Conservation (phyloP, 2,797 vertebrate species). For the Typhlichthys subterraneus region DNA sequence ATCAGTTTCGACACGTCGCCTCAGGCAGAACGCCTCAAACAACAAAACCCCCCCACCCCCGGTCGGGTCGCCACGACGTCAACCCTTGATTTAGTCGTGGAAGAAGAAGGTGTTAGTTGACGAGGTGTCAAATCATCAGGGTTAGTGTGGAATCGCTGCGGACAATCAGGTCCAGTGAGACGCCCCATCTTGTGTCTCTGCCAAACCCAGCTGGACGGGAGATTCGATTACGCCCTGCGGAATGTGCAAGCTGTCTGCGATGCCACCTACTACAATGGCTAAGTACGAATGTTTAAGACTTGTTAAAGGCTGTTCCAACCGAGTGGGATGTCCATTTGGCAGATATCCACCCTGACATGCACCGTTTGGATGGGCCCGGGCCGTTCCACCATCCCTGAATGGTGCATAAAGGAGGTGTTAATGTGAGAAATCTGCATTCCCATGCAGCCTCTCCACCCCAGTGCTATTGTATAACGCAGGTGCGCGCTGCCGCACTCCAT, state of each 20-base stretch:
- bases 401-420: too few relatives aligned
- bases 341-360: background rate
- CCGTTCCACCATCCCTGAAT: too few relatives aligned
- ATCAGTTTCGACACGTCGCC: background rate
- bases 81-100: slow-evolving; percentile 12
- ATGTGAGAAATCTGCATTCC: too few relatives aligned
- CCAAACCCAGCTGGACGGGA: slow-evolving; percentile 50
- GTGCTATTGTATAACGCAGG: too few relatives aligned
- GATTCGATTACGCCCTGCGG: background rate
- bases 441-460: too few relatives aligned
- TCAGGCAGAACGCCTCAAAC: background rate
- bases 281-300: background rate
- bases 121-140: slow-evolving; percentile 15
- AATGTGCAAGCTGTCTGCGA: background rate
- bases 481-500: too few relatives aligned
- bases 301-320: background rate
- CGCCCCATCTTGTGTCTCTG: slow-evolving; percentile 34
- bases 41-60: slow-evolving; percentile 5
- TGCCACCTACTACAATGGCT: slow-evolving; percentile 1
- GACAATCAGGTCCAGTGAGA: slow-evolving; percentile 5
- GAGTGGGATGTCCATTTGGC: background rate
- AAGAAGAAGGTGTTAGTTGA: background rate
- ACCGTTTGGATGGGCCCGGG: too few relatives aligned
- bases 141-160: slow-evolving; percentile 17
- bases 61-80: slow-evolving; percentile 9